phyloP scores from a whole-genome alignment of 2,797 vertebrate genomes.

The Macroramphosus scolopax region DNA sequence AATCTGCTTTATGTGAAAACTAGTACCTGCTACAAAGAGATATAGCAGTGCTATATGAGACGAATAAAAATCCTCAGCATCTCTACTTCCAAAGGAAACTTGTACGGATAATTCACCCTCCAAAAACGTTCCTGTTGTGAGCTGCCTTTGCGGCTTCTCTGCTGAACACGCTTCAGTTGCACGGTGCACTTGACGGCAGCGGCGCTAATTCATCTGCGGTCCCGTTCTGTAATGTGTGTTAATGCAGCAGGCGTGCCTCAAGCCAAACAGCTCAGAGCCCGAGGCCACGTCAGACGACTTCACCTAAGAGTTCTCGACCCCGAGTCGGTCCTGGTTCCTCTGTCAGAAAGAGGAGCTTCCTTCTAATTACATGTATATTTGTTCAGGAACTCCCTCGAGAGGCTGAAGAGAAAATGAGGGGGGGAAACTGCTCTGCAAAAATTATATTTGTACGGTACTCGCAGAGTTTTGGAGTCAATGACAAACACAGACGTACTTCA shows the following conservation, averaged over 20 bases:
- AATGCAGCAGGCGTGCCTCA: conserved; percentile 66
- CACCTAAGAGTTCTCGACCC: conserved; percentile 21
- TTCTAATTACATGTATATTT: conserved; percentile 49
- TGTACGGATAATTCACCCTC: conserved; percentile 40
- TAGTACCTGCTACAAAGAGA: no score
- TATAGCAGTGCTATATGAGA: no score
- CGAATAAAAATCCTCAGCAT: no score
- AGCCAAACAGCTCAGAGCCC: conserved; percentile 62
- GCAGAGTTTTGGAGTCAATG: conserved; percentile 15
- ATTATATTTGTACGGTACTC: conserved; percentile 41
- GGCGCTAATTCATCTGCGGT: conserved; percentile 63
- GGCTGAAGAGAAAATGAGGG: conserved; percentile 24
- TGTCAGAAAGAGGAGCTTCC: conserved; percentile 35
- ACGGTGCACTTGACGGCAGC: conserved; percentile 57
- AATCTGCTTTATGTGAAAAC: no score
- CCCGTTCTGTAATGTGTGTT: conserved; percentile 60
- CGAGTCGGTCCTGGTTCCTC: conserved; percentile 12
- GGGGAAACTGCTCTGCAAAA: conserved; percentile 39
- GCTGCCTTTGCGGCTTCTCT: conserved; percentile 54
- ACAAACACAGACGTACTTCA: conserved; percentile 46
- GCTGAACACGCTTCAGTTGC: conserved; percentile 58
- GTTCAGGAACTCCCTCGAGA: conserved; percentile 35
- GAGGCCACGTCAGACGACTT: conserved; percentile 43
- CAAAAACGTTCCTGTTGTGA: conserved; percentile 60
- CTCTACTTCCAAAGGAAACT: conserved; percentile 43